Conservation (phyloP, 1,140 invertebrate genomes). For the Drosophila funebris region DNA sequence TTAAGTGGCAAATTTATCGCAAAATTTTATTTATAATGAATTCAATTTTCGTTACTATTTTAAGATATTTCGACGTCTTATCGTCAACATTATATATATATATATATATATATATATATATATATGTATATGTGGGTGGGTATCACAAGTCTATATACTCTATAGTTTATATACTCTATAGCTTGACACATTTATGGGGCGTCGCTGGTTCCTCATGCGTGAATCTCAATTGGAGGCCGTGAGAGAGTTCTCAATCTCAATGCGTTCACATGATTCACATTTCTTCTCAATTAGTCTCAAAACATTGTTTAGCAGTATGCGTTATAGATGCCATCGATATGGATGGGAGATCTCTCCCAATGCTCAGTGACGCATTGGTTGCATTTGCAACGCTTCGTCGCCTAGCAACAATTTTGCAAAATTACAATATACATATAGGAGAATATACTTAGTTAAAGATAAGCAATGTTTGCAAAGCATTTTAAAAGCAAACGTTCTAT, state of each 20-base stretch:
- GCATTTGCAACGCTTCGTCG: conserved; percentile 53
- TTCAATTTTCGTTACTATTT: conserved; percentile 25
- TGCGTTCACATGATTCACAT: conserved; percentile 40
- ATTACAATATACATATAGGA: not conserved
- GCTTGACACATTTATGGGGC: conserved; percentile 14
- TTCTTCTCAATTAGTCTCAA: conserved; percentile 29
- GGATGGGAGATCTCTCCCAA: conserved; percentile 28
- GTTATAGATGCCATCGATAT: conserved; percentile 8
- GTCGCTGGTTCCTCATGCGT: conserved; percentile 64
- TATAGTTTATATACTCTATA: conserved; percentile 1
- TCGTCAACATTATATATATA: conserved; percentile 17
- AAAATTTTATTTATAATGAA: conserved; percentile 31
- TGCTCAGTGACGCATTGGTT: conserved; percentile 62
- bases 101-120: not conserved
- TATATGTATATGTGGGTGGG: conserved; percentile 15
- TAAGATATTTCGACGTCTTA: conserved; percentile 30
- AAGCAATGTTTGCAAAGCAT: conserved; percentile 8
- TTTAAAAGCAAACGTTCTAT: not conserved
- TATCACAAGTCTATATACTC: conserved; percentile 12
- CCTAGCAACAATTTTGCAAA: conserved; percentile 42
- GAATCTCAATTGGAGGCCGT: conserved; percentile 47
- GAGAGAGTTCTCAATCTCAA: conserved; percentile 44
- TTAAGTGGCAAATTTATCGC: conserved; percentile 66
- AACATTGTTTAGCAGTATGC: not conserved
- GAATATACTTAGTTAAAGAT: conserved; percentile 13